Evolutionary conservation across 2,888 invertebrate genomes (phyloP), one percentile per base, ranked within the genome.

Genomic region (Dicycla oo): DNA sequence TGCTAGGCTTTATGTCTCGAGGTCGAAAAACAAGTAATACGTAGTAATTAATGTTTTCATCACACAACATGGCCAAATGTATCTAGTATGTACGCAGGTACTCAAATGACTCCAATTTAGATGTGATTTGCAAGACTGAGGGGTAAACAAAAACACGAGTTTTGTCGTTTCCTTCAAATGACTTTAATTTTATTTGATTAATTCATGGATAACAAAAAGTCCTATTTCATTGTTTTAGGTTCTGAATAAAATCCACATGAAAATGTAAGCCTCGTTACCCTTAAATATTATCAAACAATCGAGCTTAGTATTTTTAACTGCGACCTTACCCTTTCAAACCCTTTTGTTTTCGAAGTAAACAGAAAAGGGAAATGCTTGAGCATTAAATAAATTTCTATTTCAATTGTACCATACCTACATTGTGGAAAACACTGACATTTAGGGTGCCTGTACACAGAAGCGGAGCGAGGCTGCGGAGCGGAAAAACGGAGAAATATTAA

Each of bases 1-100:
- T 77, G 73, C 79, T 82, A 77, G 85, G 79, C 69, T 73, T 74
- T 72, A 68, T 62, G 75, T 67, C 63, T 80, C 83, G 79, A 89
- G 87, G 87, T 78, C 78, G 63, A 63, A 79, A 62, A 62, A 58
- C 56, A 75, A 76, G 78, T 75, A 63, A 77, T 74, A 70, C 64
- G 60, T 69, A 78, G 73, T 75, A 77, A 65, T 70, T 68, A 70
- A n/a, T n/a, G n/a, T 79, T 87, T 82, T 86, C 74, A 76, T 75
- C 66, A 79, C 60, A 73, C 71, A 69, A 73, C 72, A 74, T 56
- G 43, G 38, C 64, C 73, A 75, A 75, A 79, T 73, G 30, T 64
- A 73, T 84, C 34, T 49, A 51, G 62, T 47, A 71, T 34, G 78
- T 79, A 78, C 82, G 78, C 23, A 69, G 80, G 49, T 64, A 51